Evolutionary conservation across 2,888 invertebrate genomes (phyloP).

Genomic region (Lasioglossum leucozonium): DNA sequence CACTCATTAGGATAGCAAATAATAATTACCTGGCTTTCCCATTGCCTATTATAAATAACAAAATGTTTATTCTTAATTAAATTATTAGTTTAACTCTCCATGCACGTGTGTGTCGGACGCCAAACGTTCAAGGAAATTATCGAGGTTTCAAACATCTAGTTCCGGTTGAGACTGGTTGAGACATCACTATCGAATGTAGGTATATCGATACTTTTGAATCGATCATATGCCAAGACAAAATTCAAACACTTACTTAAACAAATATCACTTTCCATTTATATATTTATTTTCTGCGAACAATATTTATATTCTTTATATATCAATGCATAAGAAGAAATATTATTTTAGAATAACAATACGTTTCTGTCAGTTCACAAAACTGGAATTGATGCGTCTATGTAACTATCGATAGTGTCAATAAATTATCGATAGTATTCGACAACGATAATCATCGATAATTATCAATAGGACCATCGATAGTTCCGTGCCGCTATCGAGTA

Average conservation of each 20-base stretch:
- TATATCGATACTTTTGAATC: slow-evolving; percentile 37
- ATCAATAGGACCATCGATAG: neutral
- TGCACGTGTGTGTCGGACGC: slow-evolving; percentile 71
- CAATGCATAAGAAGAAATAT: neutral
- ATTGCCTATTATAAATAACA: slow-evolving; percentile 69
- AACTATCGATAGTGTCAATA: neutral
- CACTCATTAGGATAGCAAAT: neutral
- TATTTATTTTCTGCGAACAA: neutral
- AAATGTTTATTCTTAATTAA: slow-evolving; percentile 11
- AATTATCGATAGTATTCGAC: neutral
- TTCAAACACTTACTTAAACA: neutral
- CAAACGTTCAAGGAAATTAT: slow-evolving; percentile 65
- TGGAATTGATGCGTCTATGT: neutral
- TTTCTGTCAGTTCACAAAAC: neutral
- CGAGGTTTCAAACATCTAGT: slow-evolving; percentile 30
- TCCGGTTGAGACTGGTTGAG: slow-evolving; percentile 58
- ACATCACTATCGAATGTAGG: slow-evolving; percentile 18
- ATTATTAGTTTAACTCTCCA: neutral
- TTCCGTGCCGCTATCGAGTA: neutral
- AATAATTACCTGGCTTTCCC: slow-evolving; percentile 84
- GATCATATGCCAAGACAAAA: neutral
- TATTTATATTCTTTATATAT: neutral
- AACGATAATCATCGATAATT: neutral
- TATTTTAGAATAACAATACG: slow-evolving; percentile 25
- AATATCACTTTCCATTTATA: neutral